These are phyloP conservation scores for Chrysogorgia sp. DNA, from an alignment of 92 coral and sea anemone species.

Conservation along the genomic window DNA sequence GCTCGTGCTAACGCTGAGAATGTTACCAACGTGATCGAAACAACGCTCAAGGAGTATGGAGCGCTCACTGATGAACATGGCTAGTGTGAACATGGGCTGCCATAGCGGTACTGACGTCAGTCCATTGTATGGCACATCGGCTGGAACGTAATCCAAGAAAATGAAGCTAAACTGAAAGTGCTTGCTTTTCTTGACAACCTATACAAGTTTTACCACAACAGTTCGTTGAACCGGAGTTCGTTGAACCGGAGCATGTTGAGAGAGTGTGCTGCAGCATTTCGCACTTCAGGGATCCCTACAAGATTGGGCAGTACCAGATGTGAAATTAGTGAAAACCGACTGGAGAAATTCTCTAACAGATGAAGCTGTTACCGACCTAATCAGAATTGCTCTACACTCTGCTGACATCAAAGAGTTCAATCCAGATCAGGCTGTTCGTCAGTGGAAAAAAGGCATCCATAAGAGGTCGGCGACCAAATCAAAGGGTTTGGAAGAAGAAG, in stretches of 20 bases:
- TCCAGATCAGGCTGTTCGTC: constrained; percentile 10
- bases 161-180: too few species aligned
- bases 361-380: too few species aligned
- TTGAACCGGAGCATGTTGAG: constrained; percentile 27
- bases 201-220: too few species aligned
- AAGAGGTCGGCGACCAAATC: constrained; percentile 11
- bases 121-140: constrained; percentile 38
- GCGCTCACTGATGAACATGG: constrained; percentile 33
- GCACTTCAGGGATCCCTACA: constrained; percentile 36
- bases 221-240: constrained; percentile 16
- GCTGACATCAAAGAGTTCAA: too few species aligned
- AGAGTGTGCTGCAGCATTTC: constrained; percentile 23
- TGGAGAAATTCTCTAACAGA: constrained; percentile 30
- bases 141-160: constrained; percentile 35
- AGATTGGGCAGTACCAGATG: constrained; percentile 25
- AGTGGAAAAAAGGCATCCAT: constrained; percentile 17
- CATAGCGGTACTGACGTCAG: constrained; percentile 17
- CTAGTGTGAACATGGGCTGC: too few species aligned
- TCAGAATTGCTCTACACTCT: too few species aligned
- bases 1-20: not conserved
- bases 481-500: not conserved
- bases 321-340: constrained; percentile 6
- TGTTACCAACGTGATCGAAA: too few species aligned
- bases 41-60: constrained; percentile 30
- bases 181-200: constrained; percentile 31